A percentile compares a stretch with the other conserved stretches of the same genome.
Conservation (phyloP, 1,140 invertebrate genomes). For the Achatina immaculata region DNA sequence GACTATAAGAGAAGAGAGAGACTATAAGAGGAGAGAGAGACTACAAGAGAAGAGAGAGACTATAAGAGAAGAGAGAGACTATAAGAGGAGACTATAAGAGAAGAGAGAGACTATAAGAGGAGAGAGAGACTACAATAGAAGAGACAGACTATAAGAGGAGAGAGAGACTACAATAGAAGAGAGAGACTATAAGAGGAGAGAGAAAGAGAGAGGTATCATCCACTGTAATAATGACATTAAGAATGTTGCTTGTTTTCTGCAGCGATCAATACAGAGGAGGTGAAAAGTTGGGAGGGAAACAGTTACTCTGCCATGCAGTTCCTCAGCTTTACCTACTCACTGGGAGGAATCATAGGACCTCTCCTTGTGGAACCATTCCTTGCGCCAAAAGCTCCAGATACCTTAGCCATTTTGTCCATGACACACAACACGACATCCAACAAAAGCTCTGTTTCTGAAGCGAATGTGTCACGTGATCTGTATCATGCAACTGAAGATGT, state of each 20-base stretch:
- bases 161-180: too few relatives aligned
- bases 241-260: conserved; percentile 24
- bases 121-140: too few relatives aligned
- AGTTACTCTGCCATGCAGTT: conserved; percentile 53
- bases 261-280: conserved; percentile 71
- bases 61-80: too few relatives aligned
- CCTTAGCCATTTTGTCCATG: background rate
- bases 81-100: too few relatives aligned
- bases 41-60: too few relatives aligned
- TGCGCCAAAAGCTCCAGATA: conserved; percentile 17
- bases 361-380: conserved; percentile 52
- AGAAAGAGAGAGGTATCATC: too few relatives aligned
- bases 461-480: background rate
- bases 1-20: too few relatives aligned
- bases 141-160: too few relatives aligned
- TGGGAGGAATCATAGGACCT: conserved; percentile 53
- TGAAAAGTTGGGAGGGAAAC: conserved; percentile 71
- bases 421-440: background rate
- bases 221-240: too few relatives aligned
- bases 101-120: too few relatives aligned
- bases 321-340: conserved; percentile 50
- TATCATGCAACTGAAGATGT: background rate
- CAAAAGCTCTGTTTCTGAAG: background rate
- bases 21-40: too few relatives aligned
- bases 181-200: too few relatives aligned